Base-by-base conservation (phyloP, 2,888 invertebrate genomes). In the Tachina grossa region DNA sequence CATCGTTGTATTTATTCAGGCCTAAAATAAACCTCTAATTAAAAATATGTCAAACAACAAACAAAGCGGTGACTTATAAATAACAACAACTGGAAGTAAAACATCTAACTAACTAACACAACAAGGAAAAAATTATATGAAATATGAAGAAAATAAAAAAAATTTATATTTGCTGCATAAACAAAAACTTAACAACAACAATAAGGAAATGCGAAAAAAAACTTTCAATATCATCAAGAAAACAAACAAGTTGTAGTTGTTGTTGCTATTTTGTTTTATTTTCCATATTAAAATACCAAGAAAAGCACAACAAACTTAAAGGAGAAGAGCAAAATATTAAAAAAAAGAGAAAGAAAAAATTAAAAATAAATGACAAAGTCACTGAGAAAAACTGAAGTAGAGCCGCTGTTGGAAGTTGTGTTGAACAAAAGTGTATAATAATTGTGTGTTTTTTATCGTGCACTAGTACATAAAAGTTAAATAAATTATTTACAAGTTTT, bases 1-100 rank as follows among this genome's bases (percentile, higher is more conserved):
- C 39, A 16, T 66, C 19, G 47, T 59, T 11, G 41, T 74, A 72
- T 43, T 74, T 76, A 41, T 47, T 69, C 55, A 65, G 69, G 79
- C 74, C 68, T 69, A 78, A 77, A 85, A 81, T 81, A 82, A 81
- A 85, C 69, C 82, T 82, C 82, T 85, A 85, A 85, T 85, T 85
- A 85, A 85, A 82, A 77, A 81, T 63, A 72, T 81, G 81, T 81
- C 85, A 85, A 78, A 85, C 74, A 71, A 59, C 55, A 77, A 80
- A 80, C 66, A 74, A 77, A 78, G 69, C 77, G 74, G 74, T 79
- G 78, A 75, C 85, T 82, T 74, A 74, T 45, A 61, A 45, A 61
- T 59, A 68, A 57, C 61, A 84, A 53, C 65, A 69, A 71, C 55
- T 11, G 74, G 14, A 57, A 57, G 14, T 14, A 53, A 39, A 16